These are phyloP conservation scores for Sarcophaga carnaria DNA, from an alignment of 2,888 invertebrate species.

Conservation along the genomic window DNA sequence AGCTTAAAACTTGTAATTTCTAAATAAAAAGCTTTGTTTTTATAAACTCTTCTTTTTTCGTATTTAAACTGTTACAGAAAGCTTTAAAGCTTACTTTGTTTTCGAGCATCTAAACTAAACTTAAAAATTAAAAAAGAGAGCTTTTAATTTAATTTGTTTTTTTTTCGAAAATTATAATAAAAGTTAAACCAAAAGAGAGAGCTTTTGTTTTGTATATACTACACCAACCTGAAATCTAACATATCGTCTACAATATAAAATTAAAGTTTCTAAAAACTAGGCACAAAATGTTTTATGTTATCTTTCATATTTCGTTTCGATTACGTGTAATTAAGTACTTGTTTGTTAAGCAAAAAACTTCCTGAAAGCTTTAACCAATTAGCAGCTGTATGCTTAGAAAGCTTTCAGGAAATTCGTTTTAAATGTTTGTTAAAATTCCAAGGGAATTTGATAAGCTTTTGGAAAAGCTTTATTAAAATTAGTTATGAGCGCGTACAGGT, in stretches of 20 bases:
- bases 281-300: constrained; percentile 37
- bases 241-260: constrained; percentile 2
- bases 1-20: no score
- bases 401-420: no score
- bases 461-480: background rate
- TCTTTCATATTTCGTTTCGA: constrained; percentile 2
- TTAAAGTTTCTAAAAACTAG: constrained; percentile 58
- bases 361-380: no score
- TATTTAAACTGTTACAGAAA: background rate
- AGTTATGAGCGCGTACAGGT: background rate
- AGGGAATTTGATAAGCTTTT: background rate
- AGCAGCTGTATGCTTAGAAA: no score
- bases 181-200: constrained; percentile 45
- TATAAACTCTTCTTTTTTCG: no score
- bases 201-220: background rate
- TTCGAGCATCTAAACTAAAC: constrained; percentile 7
- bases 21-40: no score
- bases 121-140: background rate
- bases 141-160: background rate
- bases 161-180: background rate
- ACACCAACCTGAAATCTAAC: constrained; percentile 9
- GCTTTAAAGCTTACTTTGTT: background rate
- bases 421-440: background rate
- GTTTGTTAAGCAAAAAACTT: background rate
- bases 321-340: constrained; percentile 54